Evolutionary conservation across 1,140 invertebrate genomes (phyloP).

Genomic region (Aphis craccivora): DNA sequence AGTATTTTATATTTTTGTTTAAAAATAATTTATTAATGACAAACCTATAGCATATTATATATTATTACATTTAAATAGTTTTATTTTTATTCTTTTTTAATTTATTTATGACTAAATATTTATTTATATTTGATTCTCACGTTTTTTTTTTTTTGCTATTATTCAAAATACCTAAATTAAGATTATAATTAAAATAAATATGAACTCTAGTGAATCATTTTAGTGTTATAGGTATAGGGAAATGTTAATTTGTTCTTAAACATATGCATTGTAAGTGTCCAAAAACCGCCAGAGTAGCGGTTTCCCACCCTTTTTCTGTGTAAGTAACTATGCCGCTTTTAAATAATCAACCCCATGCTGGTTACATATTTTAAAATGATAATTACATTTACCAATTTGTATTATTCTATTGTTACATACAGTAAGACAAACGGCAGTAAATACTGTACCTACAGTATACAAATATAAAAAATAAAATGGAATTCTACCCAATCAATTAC

Average conservation of each 20-base stretch:
- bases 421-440: conserved; percentile 36
- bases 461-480: background rate
- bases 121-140: conserved; percentile 14
- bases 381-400: conserved; percentile 40
- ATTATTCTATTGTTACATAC: conserved; percentile 1
- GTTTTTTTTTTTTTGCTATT: background rate
- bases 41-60: background rate
- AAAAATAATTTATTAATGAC: background rate
- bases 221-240: background rate
- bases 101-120: conserved; percentile 13
- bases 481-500: conserved; percentile 42
- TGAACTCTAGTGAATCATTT: background rate
- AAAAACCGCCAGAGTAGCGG: conserved; percentile 34
- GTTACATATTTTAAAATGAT: conserved; percentile 44
- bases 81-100: background rate
- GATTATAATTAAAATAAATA: conserved; percentile 43
- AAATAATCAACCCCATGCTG: conserved; percentile 57
- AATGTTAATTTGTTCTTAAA: conserved; percentile 45
- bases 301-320: conserved; percentile 43
- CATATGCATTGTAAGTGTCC: conserved; percentile 8
- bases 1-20: too few species aligned
- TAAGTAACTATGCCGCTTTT: conserved; percentile 23
- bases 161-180: background rate
- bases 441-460: background rate
- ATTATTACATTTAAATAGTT: background rate